These are phyloP conservation scores for Lepas anatifera DNA, from an alignment of 2,888 invertebrate genomes.

Conservation along the genomic window DNA sequence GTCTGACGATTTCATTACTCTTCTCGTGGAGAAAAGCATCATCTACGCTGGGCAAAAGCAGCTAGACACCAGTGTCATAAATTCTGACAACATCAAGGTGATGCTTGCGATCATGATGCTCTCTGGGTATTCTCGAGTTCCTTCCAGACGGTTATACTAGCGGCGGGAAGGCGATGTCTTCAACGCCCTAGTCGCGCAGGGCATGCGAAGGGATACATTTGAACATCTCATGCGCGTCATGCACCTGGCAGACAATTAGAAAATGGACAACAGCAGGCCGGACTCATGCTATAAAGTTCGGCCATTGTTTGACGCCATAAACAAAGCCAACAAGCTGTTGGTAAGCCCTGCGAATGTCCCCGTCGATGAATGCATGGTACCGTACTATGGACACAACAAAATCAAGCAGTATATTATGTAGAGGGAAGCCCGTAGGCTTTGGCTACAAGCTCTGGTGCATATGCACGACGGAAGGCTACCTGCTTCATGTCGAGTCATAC, in stretches of 20 bases:
- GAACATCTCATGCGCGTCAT: background rate
- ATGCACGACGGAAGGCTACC: background rate
- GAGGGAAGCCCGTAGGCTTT: background rate
- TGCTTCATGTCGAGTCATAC: background rate
- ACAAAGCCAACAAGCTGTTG: no score
- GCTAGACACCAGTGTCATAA: background rate
- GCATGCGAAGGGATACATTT: background rate
- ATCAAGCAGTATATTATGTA: background rate
- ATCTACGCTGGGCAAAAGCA: background rate
- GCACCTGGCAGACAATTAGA: background rate
- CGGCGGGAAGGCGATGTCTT: background rate
- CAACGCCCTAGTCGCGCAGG: background rate
- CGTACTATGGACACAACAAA: background rate
- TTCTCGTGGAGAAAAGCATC: background rate
- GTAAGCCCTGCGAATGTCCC: no score
- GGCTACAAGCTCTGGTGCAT: background rate
- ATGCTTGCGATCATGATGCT: background rate
- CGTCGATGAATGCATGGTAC: background rate
- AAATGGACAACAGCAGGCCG: no score
- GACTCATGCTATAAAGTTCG: no score
- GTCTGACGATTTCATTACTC: no score
- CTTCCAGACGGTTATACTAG: background rate
- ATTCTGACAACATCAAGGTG: background rate
- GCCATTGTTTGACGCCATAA: no score
- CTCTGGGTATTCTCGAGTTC: background rate